Evolutionary conservation across 2,113 vertebrate genomes (phyloP).

Genomic region (Mus musculus): GRCm39 chr11:107800501-107801000

Average conservation of each 20-base stretch:
- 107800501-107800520: background rate
- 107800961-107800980: background rate
- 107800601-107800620: background rate
- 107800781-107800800: rapidly evolving
- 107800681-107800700: too few species aligned
- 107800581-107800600: background rate
- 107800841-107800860: background rate
- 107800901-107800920: too few species aligned
- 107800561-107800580: too few species aligned
- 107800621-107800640: background rate
- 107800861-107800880: background rate
- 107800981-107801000: rapidly evolving
- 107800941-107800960: background rate
- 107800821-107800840: background rate
- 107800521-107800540: background rate
- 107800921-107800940: background rate
- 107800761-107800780: rapidly evolving
- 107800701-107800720: background rate
- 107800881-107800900: rapidly evolving
- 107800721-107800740: rapidly evolving
- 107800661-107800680: background rate
- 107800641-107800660: background rate
- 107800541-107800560: background rate
- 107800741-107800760: too few species aligned
- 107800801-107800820: rapidly evolving